Conservation (phyloP, 2,113 vertebrate genomes). For the Pseudopipra pipra region DNA sequence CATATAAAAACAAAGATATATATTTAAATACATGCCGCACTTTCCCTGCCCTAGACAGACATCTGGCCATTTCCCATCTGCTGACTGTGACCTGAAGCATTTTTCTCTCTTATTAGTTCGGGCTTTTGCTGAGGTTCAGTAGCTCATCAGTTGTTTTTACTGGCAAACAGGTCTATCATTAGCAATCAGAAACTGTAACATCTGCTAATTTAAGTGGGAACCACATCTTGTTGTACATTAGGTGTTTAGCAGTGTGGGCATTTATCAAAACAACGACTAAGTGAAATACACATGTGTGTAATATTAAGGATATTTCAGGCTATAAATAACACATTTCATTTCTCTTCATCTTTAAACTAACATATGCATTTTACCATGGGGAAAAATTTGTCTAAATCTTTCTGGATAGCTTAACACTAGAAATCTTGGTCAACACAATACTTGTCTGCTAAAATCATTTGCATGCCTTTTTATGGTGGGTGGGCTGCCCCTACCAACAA, state of each 20-base stretch:
- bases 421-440: constrained; percentile 23
- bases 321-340: constrained; percentile 50
- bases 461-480: constrained; percentile 10
- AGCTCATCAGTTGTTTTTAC: constrained; percentile 60
- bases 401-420: constrained; percentile 48
- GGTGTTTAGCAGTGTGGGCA: constrained; percentile 43
- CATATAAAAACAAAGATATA: constrained; percentile 24
- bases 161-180: constrained; percentile 55
- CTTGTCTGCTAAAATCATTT: constrained; percentile 34
- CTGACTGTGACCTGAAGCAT: constrained; percentile 61
- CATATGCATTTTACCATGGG: constrained; percentile 16
- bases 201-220: constrained; percentile 57
- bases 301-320: constrained; percentile 33
- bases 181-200: constrained; percentile 42
- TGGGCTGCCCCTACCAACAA: constrained; percentile 20
- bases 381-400: constrained; percentile 39
- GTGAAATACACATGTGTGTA: constrained; percentile 14
- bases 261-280: constrained; percentile 48
- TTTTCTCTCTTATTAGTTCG: constrained; percentile 49
- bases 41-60: constrained; percentile 63
- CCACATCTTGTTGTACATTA: constrained; percentile 53
- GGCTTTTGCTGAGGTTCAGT: constrained; percentile 52
- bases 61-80: constrained; percentile 64
- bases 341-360: constrained; percentile 45
- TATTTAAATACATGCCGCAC: constrained; percentile 50